Base-by-base conservation (phyloP, 2,113 vertebrate species). In the Poeciliopsis retropinna region DNA sequence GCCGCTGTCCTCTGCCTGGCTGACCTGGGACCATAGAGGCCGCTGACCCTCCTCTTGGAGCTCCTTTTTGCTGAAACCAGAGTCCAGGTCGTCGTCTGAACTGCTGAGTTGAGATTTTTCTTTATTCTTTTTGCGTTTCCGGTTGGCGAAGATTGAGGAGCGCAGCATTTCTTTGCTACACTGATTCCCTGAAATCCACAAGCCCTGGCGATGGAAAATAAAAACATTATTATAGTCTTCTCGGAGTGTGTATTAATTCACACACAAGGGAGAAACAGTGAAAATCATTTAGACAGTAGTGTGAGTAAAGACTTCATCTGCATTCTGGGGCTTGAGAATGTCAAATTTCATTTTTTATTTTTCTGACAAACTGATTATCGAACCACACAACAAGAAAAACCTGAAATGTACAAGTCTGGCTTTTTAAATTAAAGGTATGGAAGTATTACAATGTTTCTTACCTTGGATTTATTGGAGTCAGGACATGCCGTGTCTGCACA, bases 391-490 rank as follows among this genome's bases (percentile, higher is more conserved):
- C 8, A 8, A 54, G 22, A 57, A 57, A 57, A 22, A 57, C 51
- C 10, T 57, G 2, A 57, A 57, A 25, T n/a, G 25, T 17, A 57
- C 51, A 57, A n/a, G 10, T n/a, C 17, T 9, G 17, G 6, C 47
- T 19, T 54, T 54, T 54, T 54, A 22, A 54, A 54, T 54, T 25
- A 19, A 54, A 54, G 12, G 12, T 41, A 3, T 13, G 4, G 13
- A 41, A 0, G 14, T 15, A 41, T 15, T 15, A 41, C 15, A 41
- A 41, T 41, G 12, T 41, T 41, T 14, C 4, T 15, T 95, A 99
- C 98, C 97, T 99, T 99, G 94, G 96, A 97, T 96, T 97, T 99
- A 89, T 96, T 95, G 87, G 97, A 98, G 95, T 99, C 98, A 97
- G 97, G 98, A 96, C 96, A 97, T 92, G 98, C 94, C 87, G 98